A percentile compares a stretch with the other conserved stretches of the same genome.
Conservation (phyloP, 2,797 vertebrate genomes). For the Cuculus canorus region DNA sequence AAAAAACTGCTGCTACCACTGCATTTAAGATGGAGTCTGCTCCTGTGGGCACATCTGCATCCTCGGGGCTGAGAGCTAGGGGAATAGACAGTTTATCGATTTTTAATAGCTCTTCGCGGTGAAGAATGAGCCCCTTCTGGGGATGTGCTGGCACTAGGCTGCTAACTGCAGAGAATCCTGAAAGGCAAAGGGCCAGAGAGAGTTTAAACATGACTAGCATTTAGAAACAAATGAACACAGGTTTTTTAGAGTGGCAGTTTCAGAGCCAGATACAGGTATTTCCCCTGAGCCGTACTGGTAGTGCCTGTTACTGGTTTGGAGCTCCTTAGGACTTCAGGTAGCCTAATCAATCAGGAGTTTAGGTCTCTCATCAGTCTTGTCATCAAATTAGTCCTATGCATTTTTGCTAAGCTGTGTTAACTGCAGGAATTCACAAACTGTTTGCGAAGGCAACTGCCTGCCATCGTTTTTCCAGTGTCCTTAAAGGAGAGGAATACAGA, state of each 20-base stretch:
- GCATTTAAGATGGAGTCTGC: background rate
- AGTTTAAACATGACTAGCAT: background rate
- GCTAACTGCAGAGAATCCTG: background rate
- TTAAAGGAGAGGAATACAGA: background rate
- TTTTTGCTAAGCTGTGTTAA: background rate
- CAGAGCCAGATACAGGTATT: background rate
- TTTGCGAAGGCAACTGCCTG: background rate
- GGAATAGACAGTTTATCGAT: background rate
- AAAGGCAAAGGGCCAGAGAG: background rate
- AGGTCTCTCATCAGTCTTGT: background rate
- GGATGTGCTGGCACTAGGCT: background rate
- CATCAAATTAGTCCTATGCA: background rate
- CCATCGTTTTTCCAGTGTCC: background rate
- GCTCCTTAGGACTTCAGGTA: background rate
- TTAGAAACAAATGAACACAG: background rate
- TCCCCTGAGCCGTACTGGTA: background rate
- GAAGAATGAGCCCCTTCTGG: conserved; percentile 23
- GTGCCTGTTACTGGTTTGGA: background rate
- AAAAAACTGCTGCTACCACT: background rate
- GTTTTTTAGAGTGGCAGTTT: background rate
- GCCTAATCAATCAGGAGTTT: background rate
- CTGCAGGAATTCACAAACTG: background rate
- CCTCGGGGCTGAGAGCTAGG: background rate
- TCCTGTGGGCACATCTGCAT: background rate
- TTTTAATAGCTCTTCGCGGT: background rate